Evolutionary conservation across 1,140 invertebrate species (phyloP).

Genomic region (Cepaea nemoralis): DNA sequence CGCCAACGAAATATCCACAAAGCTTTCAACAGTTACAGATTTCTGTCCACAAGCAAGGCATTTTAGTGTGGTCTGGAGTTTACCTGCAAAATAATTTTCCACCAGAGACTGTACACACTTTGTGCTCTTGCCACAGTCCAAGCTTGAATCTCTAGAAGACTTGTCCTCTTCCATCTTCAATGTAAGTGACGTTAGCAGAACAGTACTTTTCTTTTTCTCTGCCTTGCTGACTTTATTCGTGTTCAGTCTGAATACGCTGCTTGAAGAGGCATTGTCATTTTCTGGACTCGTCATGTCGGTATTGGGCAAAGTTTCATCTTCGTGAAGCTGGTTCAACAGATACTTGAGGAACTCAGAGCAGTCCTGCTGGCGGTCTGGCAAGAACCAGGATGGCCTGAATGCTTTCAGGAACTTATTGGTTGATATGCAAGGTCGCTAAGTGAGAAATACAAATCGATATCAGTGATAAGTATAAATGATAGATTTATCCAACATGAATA

Average conservation of each 20-base stretch:
- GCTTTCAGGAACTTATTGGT: constrained; percentile 79
- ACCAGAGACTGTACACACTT: constrained; percentile 72
- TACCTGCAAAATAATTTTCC: constrained; percentile 82
- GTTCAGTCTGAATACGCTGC: background rate
- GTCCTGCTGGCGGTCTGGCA: constrained; percentile 84
- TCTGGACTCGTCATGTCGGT: constrained; percentile 34
- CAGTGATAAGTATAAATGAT: too few species aligned
- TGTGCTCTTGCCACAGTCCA: background rate
- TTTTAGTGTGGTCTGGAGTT: constrained; percentile 80
- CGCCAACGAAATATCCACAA: constrained; percentile 85
- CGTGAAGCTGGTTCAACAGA: constrained; percentile 80
- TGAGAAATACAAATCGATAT: background rate
- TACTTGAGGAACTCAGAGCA: constrained; percentile 88
- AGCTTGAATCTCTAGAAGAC: background rate
- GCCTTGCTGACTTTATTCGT: background rate
- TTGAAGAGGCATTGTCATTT: too few species aligned
- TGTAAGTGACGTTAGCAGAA: background rate
- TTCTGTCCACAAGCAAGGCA: constrained; percentile 80
- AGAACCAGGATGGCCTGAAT: constrained; percentile 82
- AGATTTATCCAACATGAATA: too few species aligned
- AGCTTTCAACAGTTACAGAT: constrained; percentile 82
- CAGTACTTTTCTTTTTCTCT: constrained; percentile 9
- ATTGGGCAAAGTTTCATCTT: constrained; percentile 78
- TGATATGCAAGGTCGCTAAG: constrained; percentile 73
- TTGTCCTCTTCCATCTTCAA: constrained; percentile 4